Conservation (phyloP, 2,113 vertebrate genomes). For the Spea multiplicata region DNA sequence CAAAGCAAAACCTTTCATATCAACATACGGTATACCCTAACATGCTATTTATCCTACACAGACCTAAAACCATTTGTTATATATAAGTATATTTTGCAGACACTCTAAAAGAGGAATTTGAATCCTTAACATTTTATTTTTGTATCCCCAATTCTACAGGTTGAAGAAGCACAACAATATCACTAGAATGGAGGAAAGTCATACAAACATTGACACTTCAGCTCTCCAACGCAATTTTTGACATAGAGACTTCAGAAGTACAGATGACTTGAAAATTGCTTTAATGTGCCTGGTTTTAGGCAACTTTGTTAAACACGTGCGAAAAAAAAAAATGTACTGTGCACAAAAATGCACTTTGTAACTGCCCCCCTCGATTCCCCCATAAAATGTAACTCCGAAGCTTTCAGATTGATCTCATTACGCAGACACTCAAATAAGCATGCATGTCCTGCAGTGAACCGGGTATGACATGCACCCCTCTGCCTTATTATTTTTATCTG, state of each 20-base stretch:
- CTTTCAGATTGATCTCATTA: conserved; percentile 53
- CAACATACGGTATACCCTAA: no score
- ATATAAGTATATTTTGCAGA: no score
- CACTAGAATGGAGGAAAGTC: neutral
- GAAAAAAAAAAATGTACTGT: conserved; percentile 75
- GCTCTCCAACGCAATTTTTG: conserved; percentile 23
- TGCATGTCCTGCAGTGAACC: conserved; percentile 69
- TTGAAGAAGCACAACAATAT: conserved; percentile 38
- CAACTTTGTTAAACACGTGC: conserved; percentile 74
- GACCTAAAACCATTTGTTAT: no score
- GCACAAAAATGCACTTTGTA: conserved; percentile 85
- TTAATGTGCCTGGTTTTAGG: conserved; percentile 87
- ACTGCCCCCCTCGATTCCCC: conserved; percentile 59
- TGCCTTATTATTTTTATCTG: neutral
- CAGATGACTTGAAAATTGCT: conserved; percentile 71
- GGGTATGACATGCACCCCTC: conserved; percentile 48
- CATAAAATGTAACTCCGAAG: conserved; percentile 53
- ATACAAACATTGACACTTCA: neutral
- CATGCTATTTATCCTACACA: no score
- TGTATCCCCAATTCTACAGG: conserved; percentile 5
- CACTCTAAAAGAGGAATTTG: no score
- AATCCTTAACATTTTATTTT: neutral
- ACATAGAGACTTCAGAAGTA: conserved; percentile 66
- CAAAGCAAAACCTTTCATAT: no score
- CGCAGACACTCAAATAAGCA: conserved; percentile 58